These are phyloP conservation scores for Bugula neritina DNA, from an alignment of 2,888 invertebrate species.

Conservation along the genomic window DNA sequence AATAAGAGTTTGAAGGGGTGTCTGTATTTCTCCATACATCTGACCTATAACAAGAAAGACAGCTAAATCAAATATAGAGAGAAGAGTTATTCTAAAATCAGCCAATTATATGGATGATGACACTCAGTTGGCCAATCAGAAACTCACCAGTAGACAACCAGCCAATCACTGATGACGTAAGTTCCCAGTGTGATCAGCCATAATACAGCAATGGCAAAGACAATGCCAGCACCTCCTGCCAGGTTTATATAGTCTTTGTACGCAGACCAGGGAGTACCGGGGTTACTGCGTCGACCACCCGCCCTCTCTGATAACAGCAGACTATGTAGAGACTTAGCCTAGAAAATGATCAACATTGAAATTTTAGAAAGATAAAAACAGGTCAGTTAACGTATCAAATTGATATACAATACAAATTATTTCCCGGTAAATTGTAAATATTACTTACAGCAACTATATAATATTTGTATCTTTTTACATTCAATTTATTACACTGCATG, in stretches of 20 bases:
- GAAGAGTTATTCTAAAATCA: not conserved
- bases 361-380: not conserved
- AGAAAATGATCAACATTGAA: not conserved
- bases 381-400: not conserved
- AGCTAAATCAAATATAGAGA: not conserved
- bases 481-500: no score
- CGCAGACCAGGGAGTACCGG: constrained; percentile 19
- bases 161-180: constrained; percentile 25
- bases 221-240: constrained; percentile 22
- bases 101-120: not conserved
- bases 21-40: not conserved
- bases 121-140: not conserved
- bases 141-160: constrained; percentile 17
- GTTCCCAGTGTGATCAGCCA: constrained; percentile 16
- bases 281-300: not conserved
- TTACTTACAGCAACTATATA: no score
- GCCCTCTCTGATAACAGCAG: constrained; percentile 21
- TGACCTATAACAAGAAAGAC: not conserved
- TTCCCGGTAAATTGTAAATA: not conserved
- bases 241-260: not conserved
- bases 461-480: no score
- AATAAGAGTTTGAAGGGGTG: constrained; percentile 20
- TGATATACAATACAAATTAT: not conserved
- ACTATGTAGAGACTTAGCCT: constrained; percentile 27
- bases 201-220: constrained; percentile 3